Evolutionary conservation across 2,113 vertebrate genomes (phyloP), one percentile per base, ranked within the genome.

Genomic region (Aspiorhynchus laticeps): DNA sequence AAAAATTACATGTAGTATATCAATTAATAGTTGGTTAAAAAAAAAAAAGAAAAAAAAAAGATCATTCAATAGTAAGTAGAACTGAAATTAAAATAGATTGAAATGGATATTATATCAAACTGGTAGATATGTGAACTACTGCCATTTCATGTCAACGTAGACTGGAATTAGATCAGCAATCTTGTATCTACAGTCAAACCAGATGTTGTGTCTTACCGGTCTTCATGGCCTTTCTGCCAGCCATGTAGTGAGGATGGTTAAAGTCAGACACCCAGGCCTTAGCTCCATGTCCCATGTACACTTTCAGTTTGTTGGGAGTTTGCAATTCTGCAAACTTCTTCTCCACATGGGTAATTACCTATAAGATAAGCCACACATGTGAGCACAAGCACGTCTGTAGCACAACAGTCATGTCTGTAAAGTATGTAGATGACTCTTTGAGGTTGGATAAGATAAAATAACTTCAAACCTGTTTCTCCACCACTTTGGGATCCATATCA

Each of bases 211-310:
- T 51, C 7, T 87, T 89, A 98, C 98, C 98, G 91, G 97, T 97
- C 88, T 97, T 97, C 92, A 99, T 97, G 86, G 98, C 98, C 88
- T 90, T 98, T 75, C 97, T 95, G 4, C 98, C 98, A 83, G 98
- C 98, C 94, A 97, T 88, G 88, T 98, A 99, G 91, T 99, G 98
- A 0, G 98, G 97, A 86, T 99, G 97, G 90, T 98, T 97, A 92
- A 97, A 99, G 95, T 99, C 97, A 21, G 97, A 96, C 41, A 99
- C 97, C 98, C 98, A 99, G 81, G 98, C 97, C 86, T 96, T 98
- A 67, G 97, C 97, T 28, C 98, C 97, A 1, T 98, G 97, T 82
- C 96, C 95, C 93, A 97, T 94, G 78, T 92, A 90, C 2, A 96
- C 96, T 31, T 93, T 96, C 92, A 98, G 93, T 88, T 97, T 98